Evolutionary conservation across 1,140 invertebrate genomes (phyloP), one percentile per base, ranked within the genome.

Genomic region (Drosophila sproati): DNA sequence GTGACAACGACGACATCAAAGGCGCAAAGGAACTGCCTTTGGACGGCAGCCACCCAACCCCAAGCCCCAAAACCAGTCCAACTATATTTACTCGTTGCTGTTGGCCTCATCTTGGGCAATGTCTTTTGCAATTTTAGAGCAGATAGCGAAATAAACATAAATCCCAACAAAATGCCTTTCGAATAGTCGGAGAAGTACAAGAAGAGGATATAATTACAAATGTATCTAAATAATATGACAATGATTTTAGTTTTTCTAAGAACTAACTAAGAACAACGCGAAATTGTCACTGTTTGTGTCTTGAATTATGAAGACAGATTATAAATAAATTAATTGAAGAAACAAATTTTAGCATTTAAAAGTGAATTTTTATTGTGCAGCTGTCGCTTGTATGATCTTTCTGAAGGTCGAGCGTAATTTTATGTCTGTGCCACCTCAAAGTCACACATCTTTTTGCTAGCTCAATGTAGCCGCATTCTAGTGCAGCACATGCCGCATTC

Each of bases 1-100:
- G 85, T 89, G 85, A 89, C 85, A 89, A 89, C 85, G 85, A 89
- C 85, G 82, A 87, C 82, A 88, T 88, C 83, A 88, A 89, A 88
- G 80, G 50, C 61, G 60, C 76, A 68, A 47, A 61, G 59, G 12
- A 64, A 62, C 51, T 64, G 69, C 61, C 41, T 41, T 37, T 47
- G 31, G 47, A 20, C 47, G 34, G 20, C 35, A 8, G 10, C 6
- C 10, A 10, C 31, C 10, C 20, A 20, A 6, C n/a, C 10, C 34
- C 5, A 34, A 7, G 3, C 5, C 31, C 8, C 29, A 10, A 3
- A 29, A 20, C 45, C 6, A 20, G 5, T 20, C 45, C n/a, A 47
- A 20, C 12, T 64, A 10, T 47, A 51, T 32, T 51, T 48, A 35
- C 28, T 29, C 6, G 35, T n/a, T 43, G 29, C 45, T 37, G 52